Percentiles rank a stretch among this genome's conserved stretches.
Conservation (phyloP, 2,113 vertebrate genomes). For the Erythrolamprus reginae region DNA sequence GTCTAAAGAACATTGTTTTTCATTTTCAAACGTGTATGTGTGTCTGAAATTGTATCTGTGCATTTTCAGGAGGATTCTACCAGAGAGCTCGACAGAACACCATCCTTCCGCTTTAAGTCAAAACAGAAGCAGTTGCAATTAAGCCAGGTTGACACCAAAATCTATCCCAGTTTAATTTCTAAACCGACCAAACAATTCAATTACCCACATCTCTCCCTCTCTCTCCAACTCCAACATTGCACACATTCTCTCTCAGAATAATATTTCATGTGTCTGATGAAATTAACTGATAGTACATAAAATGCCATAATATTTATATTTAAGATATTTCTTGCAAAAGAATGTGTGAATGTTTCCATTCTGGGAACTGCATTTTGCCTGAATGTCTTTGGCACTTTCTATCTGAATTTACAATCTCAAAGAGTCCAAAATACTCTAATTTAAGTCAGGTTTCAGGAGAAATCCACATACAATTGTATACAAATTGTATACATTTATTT, state of each 20-base stretch:
- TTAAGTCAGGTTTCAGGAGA: neutral
- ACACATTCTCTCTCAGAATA: neutral
- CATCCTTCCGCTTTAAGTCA: neutral
- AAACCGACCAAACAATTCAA: neutral
- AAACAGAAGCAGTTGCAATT: neutral
- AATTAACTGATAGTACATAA: neutral
- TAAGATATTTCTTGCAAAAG: neutral
- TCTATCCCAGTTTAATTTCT: neutral
- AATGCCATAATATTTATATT: neutral
- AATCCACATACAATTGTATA: neutral
- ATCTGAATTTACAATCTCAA: neutral
- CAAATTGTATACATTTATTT: neutral
- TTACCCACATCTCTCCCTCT: neutral
- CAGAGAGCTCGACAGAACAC: no score
- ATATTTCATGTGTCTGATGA: neutral
- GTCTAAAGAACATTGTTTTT: no score
- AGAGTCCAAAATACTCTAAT: neutral
- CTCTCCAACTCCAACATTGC: neutral
- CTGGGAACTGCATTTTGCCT: neutral
- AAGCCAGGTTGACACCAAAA: neutral
- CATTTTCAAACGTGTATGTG: no score
- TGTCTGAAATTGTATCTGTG: no score
- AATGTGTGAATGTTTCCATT: neutral
- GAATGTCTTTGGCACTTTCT: neutral
- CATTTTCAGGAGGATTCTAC: no score